Base-by-base conservation (phyloP, 1,140 invertebrate species). In the Thalassaphorura encarpata region DNA sequence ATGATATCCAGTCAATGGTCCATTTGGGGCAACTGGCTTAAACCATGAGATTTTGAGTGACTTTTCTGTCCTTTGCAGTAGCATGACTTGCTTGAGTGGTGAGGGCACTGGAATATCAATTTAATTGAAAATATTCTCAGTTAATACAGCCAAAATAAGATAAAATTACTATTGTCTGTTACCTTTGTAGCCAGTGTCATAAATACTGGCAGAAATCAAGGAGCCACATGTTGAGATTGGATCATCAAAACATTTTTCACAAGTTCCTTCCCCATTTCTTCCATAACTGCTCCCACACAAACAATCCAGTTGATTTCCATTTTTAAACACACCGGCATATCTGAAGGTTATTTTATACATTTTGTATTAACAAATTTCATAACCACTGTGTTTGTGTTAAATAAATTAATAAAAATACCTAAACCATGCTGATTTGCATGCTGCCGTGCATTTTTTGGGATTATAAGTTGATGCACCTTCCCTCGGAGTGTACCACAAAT, bases 1-100 rank as follows among this genome's bases (percentile, higher is more conserved):
- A 15, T 73, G 72, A 66, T 83, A 84, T 8, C 73, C 75, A 11
- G 66, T 69, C 49, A 84, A 71, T 2, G 73, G 69, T 16, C 82
- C 83, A 70, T 83, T 84, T 2, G 76, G 71, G 52, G 77, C 70
- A 19, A 69, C 51, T 1, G 83, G 81, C 19, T 73, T 72, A 23
- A 68, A 60, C 81, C 82, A 84, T 1, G 67, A 71, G 3, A 80
- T 73, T 48, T 69, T 73, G 26, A 80, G 61, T 15, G 71, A 71
- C 36, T 59, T 67, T 51, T 66, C 62, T 24, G 54, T 61, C 27
- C 59, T 42, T 39, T 63, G 56, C 16, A 62, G 40, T 13, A 67
- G 39, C n/a, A 45, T 56, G 8, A 69, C 40, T 49, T 63, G 59
- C 24, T 41, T 45, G 16, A 62, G 63, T 36, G 61, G 56, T 8